A percentile compares a stretch with the other conserved stretches of the same genome.
These are phyloP conservation scores for Carcharodon carcharias DNA, from an alignment of 2,797 vertebrate species.

Conservation along the genomic window DNA sequence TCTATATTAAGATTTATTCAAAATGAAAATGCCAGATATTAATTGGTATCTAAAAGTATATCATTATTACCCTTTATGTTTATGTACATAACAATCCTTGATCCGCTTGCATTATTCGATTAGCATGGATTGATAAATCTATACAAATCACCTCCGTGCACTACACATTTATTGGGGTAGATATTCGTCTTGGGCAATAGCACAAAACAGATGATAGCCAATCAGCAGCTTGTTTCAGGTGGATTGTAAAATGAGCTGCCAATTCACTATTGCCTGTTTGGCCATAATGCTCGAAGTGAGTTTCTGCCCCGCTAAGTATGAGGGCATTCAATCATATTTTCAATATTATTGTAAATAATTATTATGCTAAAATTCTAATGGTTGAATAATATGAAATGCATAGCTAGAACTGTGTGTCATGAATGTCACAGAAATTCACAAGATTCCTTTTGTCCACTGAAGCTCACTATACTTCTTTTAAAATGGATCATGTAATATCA, in stretches of 20 bases:
- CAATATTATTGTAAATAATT: background rate
- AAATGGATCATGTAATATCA: background rate
- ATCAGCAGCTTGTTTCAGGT: constrained; percentile 42
- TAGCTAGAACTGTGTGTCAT: constrained; percentile 13
- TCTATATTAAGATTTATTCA: background rate
- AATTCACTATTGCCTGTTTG: background rate
- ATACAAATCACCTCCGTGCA: background rate
- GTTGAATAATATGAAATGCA: constrained; percentile 11
- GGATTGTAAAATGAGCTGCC: constrained; percentile 31
- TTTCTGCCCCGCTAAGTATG: background rate
- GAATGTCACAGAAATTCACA: constrained; percentile 22
- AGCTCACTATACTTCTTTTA: background rate
- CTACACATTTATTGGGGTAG: background rate
- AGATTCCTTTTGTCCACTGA: constrained; percentile 27
- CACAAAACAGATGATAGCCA: constrained; percentile 2
- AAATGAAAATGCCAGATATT: constrained; percentile 6
- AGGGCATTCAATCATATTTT: background rate
- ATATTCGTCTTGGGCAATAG: background rate
- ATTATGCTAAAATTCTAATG: background rate
- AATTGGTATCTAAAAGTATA: background rate
- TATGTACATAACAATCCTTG: background rate
- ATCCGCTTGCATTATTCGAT: background rate
- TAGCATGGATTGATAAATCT: background rate
- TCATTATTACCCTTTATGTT: background rate
- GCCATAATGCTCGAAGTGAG: background rate